phyloP scores from a whole-genome alignment of 2,888 invertebrate species.

The Eupithecia pulchellata region DNA sequence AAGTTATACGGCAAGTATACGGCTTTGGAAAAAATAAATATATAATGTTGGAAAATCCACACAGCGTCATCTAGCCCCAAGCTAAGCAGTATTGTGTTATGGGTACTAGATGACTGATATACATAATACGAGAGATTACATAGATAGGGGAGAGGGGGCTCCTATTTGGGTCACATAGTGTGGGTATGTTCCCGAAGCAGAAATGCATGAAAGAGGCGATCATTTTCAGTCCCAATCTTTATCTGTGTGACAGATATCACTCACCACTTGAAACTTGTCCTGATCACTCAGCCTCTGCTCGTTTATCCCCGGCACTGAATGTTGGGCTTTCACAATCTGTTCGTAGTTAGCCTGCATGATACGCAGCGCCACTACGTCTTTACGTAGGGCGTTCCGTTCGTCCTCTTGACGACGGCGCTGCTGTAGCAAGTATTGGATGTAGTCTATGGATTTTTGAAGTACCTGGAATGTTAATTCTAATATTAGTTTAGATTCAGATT shows the following conservation, averaged over 20 bases:
- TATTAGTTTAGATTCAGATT: background rate
- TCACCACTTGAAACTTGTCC: conserved; percentile 97
- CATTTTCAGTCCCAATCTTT: background rate
- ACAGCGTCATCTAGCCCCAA: too few relatives aligned
- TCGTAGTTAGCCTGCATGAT: conserved; percentile 98
- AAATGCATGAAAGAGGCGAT: background rate
- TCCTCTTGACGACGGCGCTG: conserved; percentile 97
- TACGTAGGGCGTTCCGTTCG: conserved; percentile 94
- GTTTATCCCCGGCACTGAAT: conserved; percentile 94
- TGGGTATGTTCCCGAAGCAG: too few relatives aligned
- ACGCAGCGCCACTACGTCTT: conserved; percentile 96
- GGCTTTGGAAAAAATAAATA: too few relatives aligned
- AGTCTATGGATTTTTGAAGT: conserved; percentile 97
- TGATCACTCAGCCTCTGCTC: conserved; percentile 97
- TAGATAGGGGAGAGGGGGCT: too few relatives aligned
- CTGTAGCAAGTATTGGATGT: conserved; percentile 95
- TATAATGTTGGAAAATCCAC: too few relatives aligned
- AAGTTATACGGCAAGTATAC: too few relatives aligned
- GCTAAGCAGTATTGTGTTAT: too few relatives aligned
- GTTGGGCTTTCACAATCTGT: conserved; percentile 97
- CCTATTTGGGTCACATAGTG: too few relatives aligned
- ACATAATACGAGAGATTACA: too few relatives aligned
- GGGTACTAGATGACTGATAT: too few relatives aligned
- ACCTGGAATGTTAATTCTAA: conserved; percentile 73
- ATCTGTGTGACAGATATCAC: conserved; percentile 53